These are phyloP conservation scores for Battus philenor DNA, from an alignment of 1,140 invertebrate genomes.

Conservation along the genomic window DNA sequence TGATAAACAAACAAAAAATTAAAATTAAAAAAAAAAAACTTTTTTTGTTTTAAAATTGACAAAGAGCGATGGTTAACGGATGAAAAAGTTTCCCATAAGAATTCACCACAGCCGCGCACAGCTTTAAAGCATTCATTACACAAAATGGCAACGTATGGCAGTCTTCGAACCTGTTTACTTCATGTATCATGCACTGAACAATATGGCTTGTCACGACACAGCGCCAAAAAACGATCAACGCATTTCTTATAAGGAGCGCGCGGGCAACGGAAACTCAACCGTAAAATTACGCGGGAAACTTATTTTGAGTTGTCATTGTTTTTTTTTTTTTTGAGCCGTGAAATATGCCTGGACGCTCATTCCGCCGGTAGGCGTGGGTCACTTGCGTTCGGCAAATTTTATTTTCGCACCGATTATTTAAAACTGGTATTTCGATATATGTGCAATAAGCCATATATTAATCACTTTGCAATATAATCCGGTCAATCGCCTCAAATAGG, in stretches of 20 bases:
- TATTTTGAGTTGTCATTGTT: conserved; percentile 20
- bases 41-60: too few species aligned
- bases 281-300: conserved; percentile 15
- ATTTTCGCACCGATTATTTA: conserved; percentile 24
- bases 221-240: conserved; percentile 49
- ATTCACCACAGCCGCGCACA: conserved; percentile 15
- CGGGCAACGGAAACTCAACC: conserved; percentile 17
- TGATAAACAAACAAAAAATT: too few species aligned
- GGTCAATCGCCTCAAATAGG: conserved; percentile 54
- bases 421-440: conserved; percentile 38
- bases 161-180: conserved; percentile 55
- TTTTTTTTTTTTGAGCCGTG: conserved; percentile 35
- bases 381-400: conserved; percentile 39
- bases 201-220: conserved; percentile 66
- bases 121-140: conserved; percentile 45
- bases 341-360: conserved; percentile 65
- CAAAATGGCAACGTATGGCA: conserved; percentile 44
- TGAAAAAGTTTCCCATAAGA: conserved; percentile 14
- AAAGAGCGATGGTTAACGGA: too few species aligned
- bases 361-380: conserved; percentile 63
- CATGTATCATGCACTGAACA: conserved; percentile 61
- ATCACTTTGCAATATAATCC: conserved; percentile 14
- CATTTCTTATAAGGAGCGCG: conserved; percentile 22
- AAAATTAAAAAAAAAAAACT: too few species aligned
- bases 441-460: conserved; percentile 18